Evolutionary conservation across 2,888 invertebrate species (phyloP).

Genomic region (Dynastes grantii): DNA sequence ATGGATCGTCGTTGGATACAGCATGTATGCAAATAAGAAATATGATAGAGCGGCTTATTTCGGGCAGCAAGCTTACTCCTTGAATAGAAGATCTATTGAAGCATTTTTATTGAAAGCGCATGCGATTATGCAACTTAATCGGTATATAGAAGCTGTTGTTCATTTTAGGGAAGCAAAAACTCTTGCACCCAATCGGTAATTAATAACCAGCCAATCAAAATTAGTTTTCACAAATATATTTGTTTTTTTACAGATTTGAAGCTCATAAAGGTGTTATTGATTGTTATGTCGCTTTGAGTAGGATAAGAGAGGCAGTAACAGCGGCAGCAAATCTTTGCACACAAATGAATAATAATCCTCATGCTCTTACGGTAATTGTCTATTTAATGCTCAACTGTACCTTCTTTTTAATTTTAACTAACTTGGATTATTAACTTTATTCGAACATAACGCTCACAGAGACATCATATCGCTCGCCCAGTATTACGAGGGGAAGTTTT

Average conservation of each 20-base stretch:
- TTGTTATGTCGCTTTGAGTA: constrained; percentile 79
- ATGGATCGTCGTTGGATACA: constrained; percentile 85
- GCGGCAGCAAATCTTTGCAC: constrained; percentile 82
- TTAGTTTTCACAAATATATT: constrained; percentile 1
- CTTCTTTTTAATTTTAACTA: too few species aligned
- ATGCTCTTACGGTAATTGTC: constrained; percentile 80
- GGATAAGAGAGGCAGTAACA: constrained; percentile 81
- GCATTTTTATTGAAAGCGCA: constrained; percentile 83
- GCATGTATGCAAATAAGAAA: constrained; percentile 77
- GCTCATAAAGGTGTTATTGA: constrained; percentile 85
- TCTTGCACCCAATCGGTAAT: constrained; percentile 72
- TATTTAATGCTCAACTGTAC: constrained; percentile 8
- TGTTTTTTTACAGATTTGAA: constrained; percentile 76
- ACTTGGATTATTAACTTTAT: too few species aligned
- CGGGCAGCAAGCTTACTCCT: constrained; percentile 80
- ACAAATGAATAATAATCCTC: constrained; percentile 80
- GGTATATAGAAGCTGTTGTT: constrained; percentile 77
- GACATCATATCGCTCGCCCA: too few species aligned
- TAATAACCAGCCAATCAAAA: neutral
- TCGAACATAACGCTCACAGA: too few species aligned
- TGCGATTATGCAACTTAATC: constrained; percentile 78
- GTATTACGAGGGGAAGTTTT: too few species aligned
- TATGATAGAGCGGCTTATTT: constrained; percentile 81
- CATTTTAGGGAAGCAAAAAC: constrained; percentile 80
- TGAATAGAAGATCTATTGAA: constrained; percentile 80